These are phyloP conservation scores for Drosophila gunungcola DNA, from an alignment of 1,140 invertebrate genomes.

Conservation along the genomic window DNA sequence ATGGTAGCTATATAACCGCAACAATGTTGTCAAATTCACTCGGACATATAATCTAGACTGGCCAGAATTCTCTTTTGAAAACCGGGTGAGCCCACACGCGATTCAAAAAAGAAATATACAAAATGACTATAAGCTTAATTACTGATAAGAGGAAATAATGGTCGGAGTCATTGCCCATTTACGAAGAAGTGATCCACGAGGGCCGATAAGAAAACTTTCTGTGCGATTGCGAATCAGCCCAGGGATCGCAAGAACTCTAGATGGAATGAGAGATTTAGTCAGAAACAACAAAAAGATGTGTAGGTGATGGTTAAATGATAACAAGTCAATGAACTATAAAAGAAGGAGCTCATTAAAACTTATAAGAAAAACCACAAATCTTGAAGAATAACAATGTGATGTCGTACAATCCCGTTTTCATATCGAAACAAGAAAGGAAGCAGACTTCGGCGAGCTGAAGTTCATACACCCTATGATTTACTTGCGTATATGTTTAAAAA, in stretches of 20 bases:
- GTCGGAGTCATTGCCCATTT: conserved; percentile 23
- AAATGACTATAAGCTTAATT: conserved; percentile 11
- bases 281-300: not conserved
- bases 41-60: conserved; percentile 7
- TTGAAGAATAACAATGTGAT: not conserved
- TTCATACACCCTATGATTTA: no score
- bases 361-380: not conserved
- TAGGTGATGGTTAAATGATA: not conserved
- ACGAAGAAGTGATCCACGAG: conserved; percentile 33
- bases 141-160: conserved; percentile 24
- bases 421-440: no score
- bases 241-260: conserved; percentile 9
- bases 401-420: no score
- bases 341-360: not conserved
- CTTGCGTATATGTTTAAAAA: no score
- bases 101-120: conserved; percentile 12
- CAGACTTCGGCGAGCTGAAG: no score
- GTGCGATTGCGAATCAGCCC: conserved; percentile 16
- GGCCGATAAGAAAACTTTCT: conserved; percentile 23
- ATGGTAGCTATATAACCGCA: conserved; percentile 27
- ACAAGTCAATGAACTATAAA: conserved; percentile 12
- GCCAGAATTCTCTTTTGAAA: not conserved
- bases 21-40: conserved; percentile 20
- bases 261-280: conserved; percentile 18
- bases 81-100: conserved; percentile 13